Evolutionary conservation across 64 coral and sea anemone genomes (phyloP).

Genomic region (Actinia tenebrosa): DNA sequence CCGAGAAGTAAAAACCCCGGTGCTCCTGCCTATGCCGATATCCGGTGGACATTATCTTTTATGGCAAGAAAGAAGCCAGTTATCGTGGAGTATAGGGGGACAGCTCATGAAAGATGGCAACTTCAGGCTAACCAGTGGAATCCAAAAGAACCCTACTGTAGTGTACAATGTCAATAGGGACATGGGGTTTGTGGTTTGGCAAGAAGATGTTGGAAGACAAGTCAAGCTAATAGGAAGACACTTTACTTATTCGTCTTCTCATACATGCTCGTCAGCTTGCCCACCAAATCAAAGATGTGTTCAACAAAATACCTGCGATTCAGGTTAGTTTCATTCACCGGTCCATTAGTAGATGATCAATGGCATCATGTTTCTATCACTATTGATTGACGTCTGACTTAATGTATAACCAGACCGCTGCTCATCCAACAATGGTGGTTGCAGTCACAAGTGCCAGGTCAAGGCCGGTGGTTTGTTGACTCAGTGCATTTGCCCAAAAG

Average conservation of each 20-base stretch:
- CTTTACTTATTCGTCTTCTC: slow-evolving; percentile 20
- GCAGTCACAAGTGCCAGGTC: slow-evolving; percentile 44
- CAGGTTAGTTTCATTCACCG: not conserved
- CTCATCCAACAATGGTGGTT: slow-evolving; percentile 53
- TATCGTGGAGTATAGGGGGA: slow-evolving; percentile 65
- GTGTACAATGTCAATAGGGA: slow-evolving; percentile 42
- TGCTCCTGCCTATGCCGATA: slow-evolving; percentile 42
- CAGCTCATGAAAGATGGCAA: slow-evolving; percentile 62
- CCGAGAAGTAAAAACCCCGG: slow-evolving; percentile 49
- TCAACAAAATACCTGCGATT: slow-evolving; percentile 63
- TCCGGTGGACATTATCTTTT: slow-evolving; percentile 58
- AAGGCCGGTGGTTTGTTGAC: not conserved
- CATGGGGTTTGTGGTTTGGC: slow-evolving; percentile 68
- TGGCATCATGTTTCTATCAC: too few species aligned
- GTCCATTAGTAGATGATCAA: too few species aligned
- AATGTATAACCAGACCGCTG: slow-evolving; percentile 31
- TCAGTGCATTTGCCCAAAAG: slow-evolving; percentile 23
- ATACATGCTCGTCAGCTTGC: slow-evolving; percentile 43
- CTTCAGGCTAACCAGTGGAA: slow-evolving; percentile 31
- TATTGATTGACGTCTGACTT: not conserved
- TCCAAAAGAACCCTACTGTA: slow-evolving; percentile 42
- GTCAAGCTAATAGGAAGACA: slow-evolving; percentile 37
- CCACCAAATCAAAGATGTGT: slow-evolving; percentile 42
- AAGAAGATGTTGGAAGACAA: slow-evolving; percentile 26
- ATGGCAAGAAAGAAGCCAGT: slow-evolving; percentile 58